Evolutionary conservation across 1,140 invertebrate species (phyloP), one percentile per base, ranked within the genome.

Genomic region (Drosophila busckii): DNA sequence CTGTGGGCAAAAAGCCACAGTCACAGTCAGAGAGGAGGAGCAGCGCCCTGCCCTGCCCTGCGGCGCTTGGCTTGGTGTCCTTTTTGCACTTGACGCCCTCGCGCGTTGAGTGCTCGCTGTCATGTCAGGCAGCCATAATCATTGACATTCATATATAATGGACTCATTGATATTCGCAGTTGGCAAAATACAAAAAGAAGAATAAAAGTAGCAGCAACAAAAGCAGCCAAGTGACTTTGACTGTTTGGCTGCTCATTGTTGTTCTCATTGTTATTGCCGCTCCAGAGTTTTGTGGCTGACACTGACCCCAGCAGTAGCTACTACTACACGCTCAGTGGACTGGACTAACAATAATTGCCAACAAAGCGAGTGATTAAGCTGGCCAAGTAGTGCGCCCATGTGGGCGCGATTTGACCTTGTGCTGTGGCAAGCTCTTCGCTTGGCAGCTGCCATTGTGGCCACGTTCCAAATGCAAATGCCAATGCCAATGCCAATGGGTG

Each of bases 301-400:
- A 17, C 29, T 41, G 46, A 58, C 37, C 37, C 25, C 13, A 31
- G 22, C 19, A 8, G 23, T 8, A 34, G 28, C 15, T 19, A 7
- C 9, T 40, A 40, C 19, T 25, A 17, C 38, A 19, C 16, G 37
- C 48, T 76, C 70, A 56, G 66, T 78, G 71, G 61, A 37, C 32
- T 37, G 44, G 49, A 52, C 53, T 78, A 78, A 78, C 67, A 61
- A 62, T 76, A 70, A 76, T 76, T 76, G 71, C 56, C 71, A 76
- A 78, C 73, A 76, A 78, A 76, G 71, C 71, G 71, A 71, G 73
- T 78, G 71, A 76, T 76, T 76, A 76, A 76, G 71, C 71, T 76
- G 56, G 78, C 67, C n/a, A n/a, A n/a, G n/a, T n/a, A n/a, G n/a
- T n/a, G n/a, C n/a, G n/a, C n/a, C n/a, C n/a, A n/a, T n/a, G n/a